Evolutionary conservation across 2,113 vertebrate genomes (phyloP), one percentile per base, ranked within the genome.

Genomic region (Clupea harengus): DNA sequence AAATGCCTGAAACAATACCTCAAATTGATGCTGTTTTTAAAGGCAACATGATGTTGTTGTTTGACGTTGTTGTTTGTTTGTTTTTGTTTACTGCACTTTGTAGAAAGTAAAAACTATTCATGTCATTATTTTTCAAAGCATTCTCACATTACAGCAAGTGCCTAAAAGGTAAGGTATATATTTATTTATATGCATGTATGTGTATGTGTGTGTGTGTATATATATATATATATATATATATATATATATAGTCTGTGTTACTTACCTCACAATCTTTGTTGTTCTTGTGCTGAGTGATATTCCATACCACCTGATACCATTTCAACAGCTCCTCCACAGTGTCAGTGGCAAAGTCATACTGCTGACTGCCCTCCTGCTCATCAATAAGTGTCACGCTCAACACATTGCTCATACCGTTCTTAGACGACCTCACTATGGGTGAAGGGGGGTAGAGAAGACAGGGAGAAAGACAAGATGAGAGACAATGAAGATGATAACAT

Each of bases 271-370:
- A 93, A 88, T 91, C 82, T 50, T 92, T 88, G 86, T 84, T 95
- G 54, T 91, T 93, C 52, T 90, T 92, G 46, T 91, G 96, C 95
- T 97, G 96, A 1, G 96, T 97, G 88, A 97, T 97, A 90, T 97
- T 93, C 90, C 97, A 96, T 75, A 96, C 94, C 87, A 96, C 95
- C 90, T 97, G 93, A 89, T 97, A 99, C 98, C 98, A 99, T 45
- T 97, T 95, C 3, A 96, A 99, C 57, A 98, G 92, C 83, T 99
- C 98, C 88, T 98, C 97, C 89, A 98, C 94, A 32, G 94, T 95
- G 81, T 95, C 95, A 0, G 96, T 95, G 10, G 97, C 95, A 86
- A 99, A 95, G 90, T 99, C 97, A 49, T 98, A 96, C 0, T 96
- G 95, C 0, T 96, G 92, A 10, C 94, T 94, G 60, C 91, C 92